A percentile compares a stretch with the other conserved stretches of the same genome.
These are phyloP conservation scores for Anguilla obscura DNA, from an alignment of 2,797 vertebrate species.

Conservation along the genomic window DNA sequence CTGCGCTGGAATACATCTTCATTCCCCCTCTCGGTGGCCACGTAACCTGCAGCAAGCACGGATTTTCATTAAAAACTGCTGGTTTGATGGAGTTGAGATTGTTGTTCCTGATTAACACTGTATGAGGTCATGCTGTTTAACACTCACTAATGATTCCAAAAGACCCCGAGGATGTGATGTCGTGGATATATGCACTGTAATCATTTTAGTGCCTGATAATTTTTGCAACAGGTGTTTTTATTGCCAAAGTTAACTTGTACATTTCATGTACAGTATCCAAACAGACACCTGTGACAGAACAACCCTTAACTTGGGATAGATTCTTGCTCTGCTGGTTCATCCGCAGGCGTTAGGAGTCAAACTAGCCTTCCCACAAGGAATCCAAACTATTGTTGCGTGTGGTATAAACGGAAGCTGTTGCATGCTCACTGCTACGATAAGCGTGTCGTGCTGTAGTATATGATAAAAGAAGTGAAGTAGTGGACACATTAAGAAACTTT, in stretches of 20 bases:
- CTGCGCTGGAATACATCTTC: not conserved
- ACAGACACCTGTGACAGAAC: not conserved
- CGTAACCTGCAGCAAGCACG: not conserved
- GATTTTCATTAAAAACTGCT: not conserved
- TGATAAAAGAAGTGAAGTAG: not conserved
- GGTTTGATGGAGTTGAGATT: not conserved
- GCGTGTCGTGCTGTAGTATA: not conserved
- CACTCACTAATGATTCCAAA: not conserved
- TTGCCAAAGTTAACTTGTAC: not conserved
- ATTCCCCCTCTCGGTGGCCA: not conserved
- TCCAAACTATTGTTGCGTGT: not conserved
- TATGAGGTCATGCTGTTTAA: not conserved
- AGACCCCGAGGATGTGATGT: not conserved
- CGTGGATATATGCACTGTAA: not conserved
- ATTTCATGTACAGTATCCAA: not conserved
- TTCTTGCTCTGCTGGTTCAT: not conserved
- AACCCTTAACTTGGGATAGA: not conserved
- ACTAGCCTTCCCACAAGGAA: not conserved
- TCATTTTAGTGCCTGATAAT: not conserved
- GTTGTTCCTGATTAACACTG: slow-evolving; percentile 12
- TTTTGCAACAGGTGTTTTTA: not conserved
- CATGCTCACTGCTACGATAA: not conserved
- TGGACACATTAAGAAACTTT: not conserved
- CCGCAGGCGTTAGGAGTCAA: not conserved
- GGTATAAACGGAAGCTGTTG: not conserved